Percentiles rank a stretch among this genome's conserved stretches.
These are phyloP conservation scores for Budorcas taxicolor DNA, from an alignment of 2,113 vertebrate species.

Conservation along the genomic window DNA sequence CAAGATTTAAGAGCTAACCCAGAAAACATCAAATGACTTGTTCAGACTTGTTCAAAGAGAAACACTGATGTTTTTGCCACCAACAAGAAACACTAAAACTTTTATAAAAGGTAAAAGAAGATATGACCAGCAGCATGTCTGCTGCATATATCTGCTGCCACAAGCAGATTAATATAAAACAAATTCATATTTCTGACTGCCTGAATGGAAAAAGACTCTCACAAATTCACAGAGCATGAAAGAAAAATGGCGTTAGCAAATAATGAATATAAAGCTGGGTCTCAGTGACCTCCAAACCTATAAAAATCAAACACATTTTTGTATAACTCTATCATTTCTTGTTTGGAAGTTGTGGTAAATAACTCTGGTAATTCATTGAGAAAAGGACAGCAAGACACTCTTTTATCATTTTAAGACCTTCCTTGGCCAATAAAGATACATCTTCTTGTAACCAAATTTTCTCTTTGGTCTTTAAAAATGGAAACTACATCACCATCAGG, in stretches of 20 bases:
- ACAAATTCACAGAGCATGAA: not conserved
- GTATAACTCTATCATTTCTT: constrained; percentile 33
- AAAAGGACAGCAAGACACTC: not conserved
- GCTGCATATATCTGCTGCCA: constrained; percentile 25
- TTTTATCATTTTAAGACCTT: not conserved
- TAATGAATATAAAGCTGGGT: constrained; percentile 27
- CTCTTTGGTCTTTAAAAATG: constrained; percentile 4
- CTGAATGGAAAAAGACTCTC: constrained; percentile 1
- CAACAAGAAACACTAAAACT: constrained; percentile 46
- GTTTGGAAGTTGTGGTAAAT: not conserved
- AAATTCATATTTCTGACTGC: constrained; percentile 44
- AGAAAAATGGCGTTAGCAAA: constrained; percentile 14
- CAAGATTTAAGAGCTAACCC: constrained; percentile 47
- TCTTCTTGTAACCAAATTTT: not conserved
- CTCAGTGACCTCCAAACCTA: not conserved
- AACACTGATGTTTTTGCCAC: constrained; percentile 53
- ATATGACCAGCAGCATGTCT: constrained; percentile 36
- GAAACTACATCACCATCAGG: not conserved
- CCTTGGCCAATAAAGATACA: not conserved
- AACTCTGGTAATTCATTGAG: not conserved
- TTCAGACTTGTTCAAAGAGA: constrained; percentile 44
- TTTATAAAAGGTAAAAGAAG: constrained; percentile 68
- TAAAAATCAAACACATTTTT: constrained; percentile 49
- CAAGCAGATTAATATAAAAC: constrained; percentile 68
- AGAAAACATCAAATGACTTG: constrained; percentile 41